Evolutionary conservation across 2,888 invertebrate genomes (phyloP).

Genomic region (Adelognathus sp.): DNA sequence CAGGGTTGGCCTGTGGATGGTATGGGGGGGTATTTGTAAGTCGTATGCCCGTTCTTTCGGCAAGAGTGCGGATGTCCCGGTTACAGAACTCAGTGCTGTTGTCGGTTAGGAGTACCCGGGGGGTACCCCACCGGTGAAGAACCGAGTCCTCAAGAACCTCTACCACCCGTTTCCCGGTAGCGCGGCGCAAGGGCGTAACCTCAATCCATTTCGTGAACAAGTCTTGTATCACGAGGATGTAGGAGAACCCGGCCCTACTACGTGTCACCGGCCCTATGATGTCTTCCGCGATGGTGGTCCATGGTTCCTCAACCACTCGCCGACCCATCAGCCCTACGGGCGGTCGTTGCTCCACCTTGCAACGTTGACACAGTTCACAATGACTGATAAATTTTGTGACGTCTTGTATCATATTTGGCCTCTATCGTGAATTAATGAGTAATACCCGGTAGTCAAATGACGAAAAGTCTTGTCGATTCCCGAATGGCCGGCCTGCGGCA

Average conservation of each 20-base stretch:
- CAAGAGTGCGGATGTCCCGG: conserved; percentile 16
- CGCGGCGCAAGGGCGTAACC: conserved; percentile 41
- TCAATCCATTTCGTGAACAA: conserved; percentile 61
- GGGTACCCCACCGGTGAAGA: conserved; percentile 6
- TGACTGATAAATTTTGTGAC: not conserved
- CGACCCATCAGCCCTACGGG: conserved; percentile 36
- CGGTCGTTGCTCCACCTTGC: conserved; percentile 21
- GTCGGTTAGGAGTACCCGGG: conserved; percentile 46
- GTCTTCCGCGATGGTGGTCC: conserved; percentile 17
- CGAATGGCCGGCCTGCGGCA: conserved; percentile 3
- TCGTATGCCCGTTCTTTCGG: conserved; percentile 22
- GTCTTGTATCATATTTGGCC: conserved; percentile 19
- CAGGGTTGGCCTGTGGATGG: conserved; percentile 63
- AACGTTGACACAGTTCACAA: conserved; percentile 26
- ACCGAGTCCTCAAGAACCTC: conserved; percentile 22
- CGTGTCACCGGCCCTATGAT: not conserved
- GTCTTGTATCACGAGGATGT: conserved; percentile 57
- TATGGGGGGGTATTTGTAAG: conserved; percentile 49
- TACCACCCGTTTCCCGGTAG: conserved; percentile 34
- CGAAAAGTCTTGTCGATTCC: conserved; percentile 34
- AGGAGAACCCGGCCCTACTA: not conserved
- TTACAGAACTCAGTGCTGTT: conserved; percentile 58
- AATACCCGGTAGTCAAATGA: conserved; percentile 4
- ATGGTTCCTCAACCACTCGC: conserved; percentile 24
- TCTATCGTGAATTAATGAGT: too few relatives aligned